Evolutionary conservation across 2,888 invertebrate genomes (phyloP), one percentile per base, ranked within the genome.

Genomic region (Lithodes maja): DNA sequence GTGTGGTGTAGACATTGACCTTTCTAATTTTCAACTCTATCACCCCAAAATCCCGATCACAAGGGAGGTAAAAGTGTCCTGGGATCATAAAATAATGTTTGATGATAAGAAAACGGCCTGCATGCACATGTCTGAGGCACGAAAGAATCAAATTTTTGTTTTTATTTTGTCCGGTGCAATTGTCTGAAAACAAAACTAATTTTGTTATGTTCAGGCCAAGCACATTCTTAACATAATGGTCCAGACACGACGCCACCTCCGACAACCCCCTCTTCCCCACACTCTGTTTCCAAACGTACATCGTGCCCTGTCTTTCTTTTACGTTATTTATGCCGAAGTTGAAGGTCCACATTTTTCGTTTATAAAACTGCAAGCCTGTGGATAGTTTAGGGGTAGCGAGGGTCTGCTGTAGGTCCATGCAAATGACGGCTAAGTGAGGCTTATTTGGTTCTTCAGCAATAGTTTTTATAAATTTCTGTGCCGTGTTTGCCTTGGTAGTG

Each of bases 71-170:
- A 1, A 52, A 85, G 33, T 85, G 85, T 0, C 85, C 85, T 3
- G 79, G 69, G 0, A 79, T 50, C 85, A 85, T 78, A 17, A 78
- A 85, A 52, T 85, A 79, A 52, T 85, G 85, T 33, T 79, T 7
- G 52, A 85, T 79, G 1, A 0, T 69, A 1, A 0, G 9, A 2
- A 85, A 17, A 2, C 69, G 61, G 17, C 53, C 33, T 1, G 52
- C 9, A 15, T 85, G 79, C 1, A 85, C 79, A 0, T 52, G 3
- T n/a, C 69, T 2, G 2, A 85, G 52, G 68, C 78, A 79, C 7
- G 79, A 9, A 0, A 85, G 79, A 5, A 85, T n/a, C 1, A 85
- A 3, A n/a, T 78, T 85, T 12, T 55, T 85, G 15, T 85, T 79
- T 53, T 85, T 85, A 79, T 79, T 85, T 52, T 79, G 79, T 3